These are phyloP conservation scores for Helicolenus hilgendorfi DNA, from an alignment of 2,797 vertebrate species.

Conservation along the genomic window DNA sequence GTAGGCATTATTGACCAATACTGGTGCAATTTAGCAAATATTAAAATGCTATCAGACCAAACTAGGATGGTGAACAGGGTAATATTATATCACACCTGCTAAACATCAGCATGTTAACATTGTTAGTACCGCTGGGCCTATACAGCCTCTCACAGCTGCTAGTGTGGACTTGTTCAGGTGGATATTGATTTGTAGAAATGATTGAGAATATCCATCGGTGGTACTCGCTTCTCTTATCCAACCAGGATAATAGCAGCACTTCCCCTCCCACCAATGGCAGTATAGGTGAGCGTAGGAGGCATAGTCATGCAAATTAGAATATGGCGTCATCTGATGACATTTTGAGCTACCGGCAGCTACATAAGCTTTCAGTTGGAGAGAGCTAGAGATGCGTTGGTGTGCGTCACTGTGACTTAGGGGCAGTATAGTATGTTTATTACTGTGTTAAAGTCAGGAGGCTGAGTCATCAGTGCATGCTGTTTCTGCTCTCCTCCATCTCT, in stretches of 20 bases:
- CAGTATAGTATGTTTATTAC: constrained; percentile 41
- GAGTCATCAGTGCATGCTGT: constrained; percentile 57
- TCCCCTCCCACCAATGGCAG: neutral
- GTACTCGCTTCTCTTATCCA: neutral
- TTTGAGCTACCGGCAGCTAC: neutral
- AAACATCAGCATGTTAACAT: neutral
- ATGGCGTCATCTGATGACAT: constrained; percentile 18
- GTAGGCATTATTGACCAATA: neutral
- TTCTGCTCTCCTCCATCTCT: constrained; percentile 18
- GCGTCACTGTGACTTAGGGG: constrained; percentile 34
- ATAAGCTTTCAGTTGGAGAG: neutral
- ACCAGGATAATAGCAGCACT: neutral
- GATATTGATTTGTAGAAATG: neutral
- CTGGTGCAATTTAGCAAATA: neutral
- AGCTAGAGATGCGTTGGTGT: constrained; percentile 1
- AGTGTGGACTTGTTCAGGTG: neutral
- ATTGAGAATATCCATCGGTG: neutral
- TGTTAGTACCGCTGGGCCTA: neutral
- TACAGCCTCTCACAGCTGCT: neutral
- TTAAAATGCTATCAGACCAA: neutral
- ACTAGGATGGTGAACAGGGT: neutral
- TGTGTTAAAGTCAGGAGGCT: constrained; percentile 55
- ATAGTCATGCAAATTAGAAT: neutral
- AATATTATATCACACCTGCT: neutral
- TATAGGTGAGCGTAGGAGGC: neutral